Conservation (phyloP, 1,140 invertebrate species). For the Drosophila athabasca region DNA sequence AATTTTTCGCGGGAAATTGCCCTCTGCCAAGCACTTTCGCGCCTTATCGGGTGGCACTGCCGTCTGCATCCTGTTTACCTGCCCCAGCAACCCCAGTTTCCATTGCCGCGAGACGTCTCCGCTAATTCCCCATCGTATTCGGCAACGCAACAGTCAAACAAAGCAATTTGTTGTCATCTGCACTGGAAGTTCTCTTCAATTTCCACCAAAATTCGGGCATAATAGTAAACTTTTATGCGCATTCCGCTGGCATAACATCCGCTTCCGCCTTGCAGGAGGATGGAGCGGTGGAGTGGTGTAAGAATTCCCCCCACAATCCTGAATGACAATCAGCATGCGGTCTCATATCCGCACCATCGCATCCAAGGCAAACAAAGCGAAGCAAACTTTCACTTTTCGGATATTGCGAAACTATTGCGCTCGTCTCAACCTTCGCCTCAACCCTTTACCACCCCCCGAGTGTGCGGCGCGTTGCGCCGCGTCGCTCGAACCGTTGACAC, state of each 20-base stretch:
- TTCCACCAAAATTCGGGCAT: conserved; percentile 49
- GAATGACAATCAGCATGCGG: conserved; percentile 79
- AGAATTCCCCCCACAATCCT: conserved; percentile 21
- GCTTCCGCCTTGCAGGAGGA: conserved; percentile 17
- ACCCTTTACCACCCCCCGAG: conserved; percentile 40
- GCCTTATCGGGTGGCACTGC: conserved; percentile 54
- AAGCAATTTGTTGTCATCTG: conserved; percentile 65
- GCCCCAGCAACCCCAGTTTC: conserved; percentile 25
- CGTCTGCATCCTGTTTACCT: conserved; percentile 44
- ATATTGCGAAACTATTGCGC: conserved; percentile 77
- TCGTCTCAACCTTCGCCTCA: conserved; percentile 11
- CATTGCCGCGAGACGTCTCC: background rate
- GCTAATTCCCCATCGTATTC: conserved; percentile 68
- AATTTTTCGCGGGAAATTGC: conserved; percentile 69
- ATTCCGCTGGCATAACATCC: conserved; percentile 50
- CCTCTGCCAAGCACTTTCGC: conserved; percentile 22
- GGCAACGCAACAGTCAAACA: conserved; percentile 50
- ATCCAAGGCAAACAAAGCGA: conserved; percentile 56
- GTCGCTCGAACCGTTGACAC: conserved; percentile 57
- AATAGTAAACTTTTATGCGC: conserved; percentile 73
- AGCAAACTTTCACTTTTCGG: conserved; percentile 54
- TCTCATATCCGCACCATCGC: conserved; percentile 64
- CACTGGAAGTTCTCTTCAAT: conserved; percentile 45
- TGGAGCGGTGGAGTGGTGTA: background rate
- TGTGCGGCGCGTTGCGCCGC: background rate